phyloP scores from a whole-genome alignment of 2,888 invertebrate genomes.

The Emmelina monodactyla region DNA sequence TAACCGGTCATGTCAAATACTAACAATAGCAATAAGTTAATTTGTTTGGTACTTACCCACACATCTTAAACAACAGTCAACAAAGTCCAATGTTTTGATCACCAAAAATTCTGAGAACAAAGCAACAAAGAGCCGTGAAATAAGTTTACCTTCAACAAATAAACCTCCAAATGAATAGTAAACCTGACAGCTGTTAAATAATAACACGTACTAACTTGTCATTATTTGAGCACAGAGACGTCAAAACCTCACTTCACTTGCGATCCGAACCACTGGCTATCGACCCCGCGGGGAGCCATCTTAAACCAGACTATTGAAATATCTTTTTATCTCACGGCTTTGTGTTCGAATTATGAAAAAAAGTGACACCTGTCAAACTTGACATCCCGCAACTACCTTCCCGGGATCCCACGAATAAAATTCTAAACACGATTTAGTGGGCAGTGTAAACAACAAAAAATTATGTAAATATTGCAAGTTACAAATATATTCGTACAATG shows the following conservation, averaged over 20 bases:
- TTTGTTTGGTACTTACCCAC: too few relatives aligned
- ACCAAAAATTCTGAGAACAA: too few relatives aligned
- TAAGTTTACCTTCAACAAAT: neutral
- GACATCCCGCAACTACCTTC: slow-evolving; percentile 28
- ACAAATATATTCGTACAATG: too few relatives aligned
- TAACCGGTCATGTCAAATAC: too few relatives aligned
- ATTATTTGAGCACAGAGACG: neutral
- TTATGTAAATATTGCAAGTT: too few relatives aligned
- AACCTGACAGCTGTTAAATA: slow-evolving; percentile 1
- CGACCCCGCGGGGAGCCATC: slow-evolving; percentile 31
- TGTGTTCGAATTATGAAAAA: slow-evolving; percentile 30
- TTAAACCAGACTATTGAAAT: slow-evolving; percentile 42
- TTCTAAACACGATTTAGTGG: too few relatives aligned
- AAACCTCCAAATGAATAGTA: neutral
- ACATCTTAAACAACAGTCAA: too few relatives aligned
- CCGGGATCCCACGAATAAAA: slow-evolving; percentile 37
- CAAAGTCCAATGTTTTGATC: too few relatives aligned
- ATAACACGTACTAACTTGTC: neutral
- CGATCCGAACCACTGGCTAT: neutral
- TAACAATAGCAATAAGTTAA: too few relatives aligned
- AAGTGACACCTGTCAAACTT: slow-evolving; percentile 48
- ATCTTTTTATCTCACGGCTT: slow-evolving; percentile 36
- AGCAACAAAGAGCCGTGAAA: neutral
- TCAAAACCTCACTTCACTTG: neutral
- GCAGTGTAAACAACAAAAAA: too few relatives aligned